Conservation (phyloP, 2,888 invertebrate genomes). For the Sinopyrophorus schimmeli region DNA sequence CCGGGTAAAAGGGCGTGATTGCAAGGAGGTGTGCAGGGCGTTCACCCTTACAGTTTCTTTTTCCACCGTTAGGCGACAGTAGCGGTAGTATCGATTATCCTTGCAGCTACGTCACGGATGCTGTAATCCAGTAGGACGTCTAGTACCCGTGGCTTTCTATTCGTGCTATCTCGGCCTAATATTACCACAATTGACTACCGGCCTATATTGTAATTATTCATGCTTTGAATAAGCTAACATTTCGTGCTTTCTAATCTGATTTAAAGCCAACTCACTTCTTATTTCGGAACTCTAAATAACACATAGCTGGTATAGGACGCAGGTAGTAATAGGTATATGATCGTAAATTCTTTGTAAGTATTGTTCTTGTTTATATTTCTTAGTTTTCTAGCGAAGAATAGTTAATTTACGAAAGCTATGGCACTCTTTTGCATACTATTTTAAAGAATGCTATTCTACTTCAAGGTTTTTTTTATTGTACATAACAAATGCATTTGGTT, state of each 20-base stretch:
- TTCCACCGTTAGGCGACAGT: conserved; percentile 46
- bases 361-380: too few species aligned
- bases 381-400: too few species aligned
- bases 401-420: too few species aligned
- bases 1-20: conserved; percentile 46
- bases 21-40: conserved; percentile 52
- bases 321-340: too few species aligned
- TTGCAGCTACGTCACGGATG: conserved; percentile 54
- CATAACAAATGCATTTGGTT: too few species aligned
- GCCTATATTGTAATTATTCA: conserved; percentile 34
- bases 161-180: conserved; percentile 38
- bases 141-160: conserved; percentile 43
- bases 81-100: conserved; percentile 56
- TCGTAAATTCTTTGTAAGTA: too few species aligned
- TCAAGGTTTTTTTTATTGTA: too few species aligned
- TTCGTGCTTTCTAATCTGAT: conserved; percentile 31
- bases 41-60: conserved; percentile 50
- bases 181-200: conserved; percentile 28
- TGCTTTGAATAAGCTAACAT: conserved; percentile 34
- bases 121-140: conserved; percentile 51
- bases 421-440: too few species aligned
- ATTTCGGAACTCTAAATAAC: conserved; percentile 12
- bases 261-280: conserved; percentile 5
- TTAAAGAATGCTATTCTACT: too few species aligned
- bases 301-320: too few species aligned